Base-by-base conservation (phyloP, 2,113 vertebrate genomes). In the Galemys pyrenaicus region DNA sequence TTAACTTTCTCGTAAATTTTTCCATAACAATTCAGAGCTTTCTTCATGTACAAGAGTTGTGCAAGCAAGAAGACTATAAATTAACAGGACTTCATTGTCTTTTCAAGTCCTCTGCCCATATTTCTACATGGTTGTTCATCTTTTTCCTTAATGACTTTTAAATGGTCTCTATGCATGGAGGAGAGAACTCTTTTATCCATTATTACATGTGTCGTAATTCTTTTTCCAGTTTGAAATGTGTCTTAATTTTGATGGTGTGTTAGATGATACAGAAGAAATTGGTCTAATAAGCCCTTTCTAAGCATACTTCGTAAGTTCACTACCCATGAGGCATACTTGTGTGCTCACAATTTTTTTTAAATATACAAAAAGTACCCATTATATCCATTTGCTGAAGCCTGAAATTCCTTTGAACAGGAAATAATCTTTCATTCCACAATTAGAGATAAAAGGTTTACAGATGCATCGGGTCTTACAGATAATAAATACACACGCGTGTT, bases 391-490 rank as follows among this genome's bases (percentile, higher is more conserved):
- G 73, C 89, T 67, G 28, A 92, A 92, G 58, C 28, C 82, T 91
- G 75, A 79, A 91, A 87, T 83, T 92, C 79, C 77, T 95, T 87
- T 91, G 86, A 94, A 89, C 46, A 77, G 75, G 85, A 94, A 94
- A 82, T 87, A 87, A 77, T 94, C 89, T 89, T 87, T 83, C 51
- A 83, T 83, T 65, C 79, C 64, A 92, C 79, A 96, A 94, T 93
- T 93, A 96, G 91, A 95, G 92, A 91, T 94, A 91, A 95, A 96
- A 78, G 60, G 89, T 87, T 91, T 92, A 91, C 86, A 92, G 91
- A 92, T 89, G 49, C 74, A 51, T 15, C 39, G 15, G 92, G 30
- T 64, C 83, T 83, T 82, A 4, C 78, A 64, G 20, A 46, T 82
- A 91, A 92, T 30, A 67, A 91, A 92, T 30, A 67, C 91, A 71